Conservation (phyloP, 2,888 invertebrate genomes). For the Apamea monoglypha region DNA sequence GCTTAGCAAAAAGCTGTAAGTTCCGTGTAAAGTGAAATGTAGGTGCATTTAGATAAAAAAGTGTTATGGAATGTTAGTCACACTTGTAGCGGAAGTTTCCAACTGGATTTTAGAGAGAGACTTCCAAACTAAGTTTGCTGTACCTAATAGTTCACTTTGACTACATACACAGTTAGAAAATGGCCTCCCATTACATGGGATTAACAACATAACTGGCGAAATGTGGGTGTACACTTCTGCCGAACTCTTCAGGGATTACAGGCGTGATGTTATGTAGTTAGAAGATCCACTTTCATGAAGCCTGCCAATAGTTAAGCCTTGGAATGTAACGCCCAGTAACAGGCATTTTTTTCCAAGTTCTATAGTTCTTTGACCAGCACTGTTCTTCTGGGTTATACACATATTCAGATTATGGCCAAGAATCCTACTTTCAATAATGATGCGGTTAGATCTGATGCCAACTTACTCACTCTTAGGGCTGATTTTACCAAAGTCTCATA, state of each 20-base stretch:
- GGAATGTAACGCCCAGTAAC: background rate
- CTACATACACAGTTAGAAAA: background rate
- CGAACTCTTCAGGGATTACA: background rate
- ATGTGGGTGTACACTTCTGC: background rate
- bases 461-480: background rate
- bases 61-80: constrained; percentile 2
- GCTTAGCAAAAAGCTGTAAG: constrained; percentile 36
- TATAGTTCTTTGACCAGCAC: background rate
- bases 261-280: background rate
- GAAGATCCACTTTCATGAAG: background rate
- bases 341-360: background rate
- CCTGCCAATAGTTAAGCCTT: background rate
- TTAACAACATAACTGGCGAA: background rate
- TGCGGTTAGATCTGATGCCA: background rate
- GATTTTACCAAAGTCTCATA: too few species aligned
- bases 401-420: background rate
- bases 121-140: background rate
- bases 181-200: background rate
- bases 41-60: constrained; percentile 51
- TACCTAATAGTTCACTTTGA: background rate
- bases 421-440: background rate
- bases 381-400: background rate
- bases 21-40: constrained; percentile 37
- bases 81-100: constrained; percentile 23
- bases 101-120: background rate